Percentiles rank a stretch among this genome's conserved stretches.
These are phyloP conservation scores for Coendou prehensilis DNA, from an alignment of 2,797 vertebrate species.

Conservation along the genomic window DNA sequence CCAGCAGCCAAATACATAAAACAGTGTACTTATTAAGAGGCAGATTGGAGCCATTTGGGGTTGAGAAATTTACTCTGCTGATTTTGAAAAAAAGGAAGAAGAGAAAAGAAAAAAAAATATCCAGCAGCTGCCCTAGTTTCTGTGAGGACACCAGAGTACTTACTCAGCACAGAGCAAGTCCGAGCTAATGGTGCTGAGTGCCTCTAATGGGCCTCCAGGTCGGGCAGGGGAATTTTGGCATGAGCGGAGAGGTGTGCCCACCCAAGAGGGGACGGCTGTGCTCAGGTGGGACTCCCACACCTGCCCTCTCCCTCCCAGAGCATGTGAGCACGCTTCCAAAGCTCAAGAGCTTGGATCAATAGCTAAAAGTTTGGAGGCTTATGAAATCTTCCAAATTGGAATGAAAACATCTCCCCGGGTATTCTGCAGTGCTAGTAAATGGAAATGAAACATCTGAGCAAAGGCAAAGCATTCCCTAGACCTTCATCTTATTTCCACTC, in stretches of 20 bases:
- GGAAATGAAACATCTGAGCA: conserved; percentile 85
- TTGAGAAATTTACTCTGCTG: conserved; percentile 78
- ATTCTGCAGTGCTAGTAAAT: conserved; percentile 80
- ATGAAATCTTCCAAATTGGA: conserved; percentile 85
- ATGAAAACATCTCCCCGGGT: conserved; percentile 82
- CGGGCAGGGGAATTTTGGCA: conserved; percentile 56
- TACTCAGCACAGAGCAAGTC: conserved; percentile 72
- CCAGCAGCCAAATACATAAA: conserved; percentile 70
- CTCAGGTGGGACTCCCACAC: not conserved
- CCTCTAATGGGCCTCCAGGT: conserved; percentile 70
- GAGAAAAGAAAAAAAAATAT: not conserved
- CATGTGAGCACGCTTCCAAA: conserved; percentile 6
- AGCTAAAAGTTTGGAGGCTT: conserved; percentile 82
- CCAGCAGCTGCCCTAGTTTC: conserved; percentile 82
- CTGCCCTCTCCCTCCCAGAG: not conserved
- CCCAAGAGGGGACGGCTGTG: conserved; percentile 28
- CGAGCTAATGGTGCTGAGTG: conserved; percentile 79
- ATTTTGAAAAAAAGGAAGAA: conserved; percentile 72
- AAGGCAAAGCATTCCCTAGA: conserved; percentile 83
- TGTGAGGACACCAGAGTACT: conserved; percentile 76
- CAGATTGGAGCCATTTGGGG: conserved; percentile 68
- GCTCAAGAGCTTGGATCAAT: conserved; percentile 83
- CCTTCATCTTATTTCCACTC: conserved; percentile 84
- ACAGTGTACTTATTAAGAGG: conserved; percentile 68
- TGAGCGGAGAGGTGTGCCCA: not conserved